A percentile compares a stretch with the other conserved stretches of the same genome.
These are phyloP conservation scores for Drosophila cognata DNA, from an alignment of 2,888 invertebrate genomes.

Conservation along the genomic window DNA sequence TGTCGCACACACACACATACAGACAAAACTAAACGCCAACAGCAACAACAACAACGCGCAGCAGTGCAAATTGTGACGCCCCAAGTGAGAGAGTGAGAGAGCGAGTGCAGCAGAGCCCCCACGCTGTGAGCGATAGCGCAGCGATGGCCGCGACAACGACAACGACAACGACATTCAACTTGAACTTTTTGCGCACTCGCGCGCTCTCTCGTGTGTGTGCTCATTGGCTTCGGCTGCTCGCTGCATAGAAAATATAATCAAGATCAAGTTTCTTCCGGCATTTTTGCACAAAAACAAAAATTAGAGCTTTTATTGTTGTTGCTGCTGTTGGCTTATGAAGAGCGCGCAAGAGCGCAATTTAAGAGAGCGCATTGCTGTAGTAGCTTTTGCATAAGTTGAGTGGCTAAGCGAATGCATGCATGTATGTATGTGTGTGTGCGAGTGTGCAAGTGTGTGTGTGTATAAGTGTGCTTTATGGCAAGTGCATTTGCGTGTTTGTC, in stretches of 20 bases:
- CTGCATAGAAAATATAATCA: slow-evolving; percentile 75
- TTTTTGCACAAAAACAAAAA: slow-evolving; percentile 71
- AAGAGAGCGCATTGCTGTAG: slow-evolving; percentile 47
- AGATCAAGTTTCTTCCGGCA: slow-evolving; percentile 83
- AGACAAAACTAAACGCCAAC: slow-evolving; percentile 5
- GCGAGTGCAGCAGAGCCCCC: slow-evolving; percentile 12
- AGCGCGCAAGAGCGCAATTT: slow-evolving; percentile 33
- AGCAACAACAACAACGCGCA: slow-evolving; percentile 41
- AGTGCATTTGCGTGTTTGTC: slow-evolving; percentile 69
- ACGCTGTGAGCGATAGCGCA: slow-evolving; percentile 27
- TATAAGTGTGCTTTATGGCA: slow-evolving; percentile 48
- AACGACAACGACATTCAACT: slow-evolving; percentile 77
- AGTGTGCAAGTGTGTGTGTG: slow-evolving; percentile 15
- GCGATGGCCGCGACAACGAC: slow-evolving; percentile 46
- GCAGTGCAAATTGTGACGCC: slow-evolving; percentile 66
- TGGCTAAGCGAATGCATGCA: slow-evolving; percentile 1
- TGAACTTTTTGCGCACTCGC: slow-evolving; percentile 77
- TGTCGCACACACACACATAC: slow-evolving; percentile 26
- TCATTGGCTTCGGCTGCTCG: slow-evolving; percentile 34
- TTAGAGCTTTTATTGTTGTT: slow-evolving; percentile 59
- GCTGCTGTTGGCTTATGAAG: slow-evolving; percentile 15
- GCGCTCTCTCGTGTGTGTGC: slow-evolving; percentile 27
- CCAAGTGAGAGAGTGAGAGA: slow-evolving; percentile 34
- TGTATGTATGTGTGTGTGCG: slow-evolving; percentile 3
- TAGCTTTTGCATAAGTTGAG: slow-evolving; percentile 48